Evolutionary conservation across 2,888 invertebrate genomes (phyloP), one percentile per base, ranked within the genome.

Genomic region (Apotomis capreana): DNA sequence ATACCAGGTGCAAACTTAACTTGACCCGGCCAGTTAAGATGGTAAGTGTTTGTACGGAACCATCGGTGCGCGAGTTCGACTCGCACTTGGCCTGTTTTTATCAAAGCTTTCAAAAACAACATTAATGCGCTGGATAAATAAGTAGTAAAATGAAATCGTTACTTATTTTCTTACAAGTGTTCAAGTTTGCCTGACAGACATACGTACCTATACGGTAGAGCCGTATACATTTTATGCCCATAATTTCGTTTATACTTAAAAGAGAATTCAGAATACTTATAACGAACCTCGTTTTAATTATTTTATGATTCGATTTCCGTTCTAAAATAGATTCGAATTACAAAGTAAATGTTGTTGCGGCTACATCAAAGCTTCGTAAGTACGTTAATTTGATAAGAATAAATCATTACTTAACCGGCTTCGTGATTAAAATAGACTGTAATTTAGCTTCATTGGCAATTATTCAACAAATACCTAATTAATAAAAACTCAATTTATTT

Each of bases 331-430:
- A 71, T 55, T 57, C 36, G 44, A 62, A 55, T 68, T 62, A 51
- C 61, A 44, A 68, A 62, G 67, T 61, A 60, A 67, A 70, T 70
- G 37, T 67, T 57, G 40, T 57, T 57, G 51, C 68, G 71, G 67
- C 62, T 44, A 61, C 40, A 57, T 71, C 61, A 67, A 62, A 71
- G 67, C 67, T 51, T 44, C 51, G 10, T 26, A 40, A 71, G 67
- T 57, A 51, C 59, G 40, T 59, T 61, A 49, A 54, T 61, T 61
- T 67, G 67, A 61, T 71, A 67, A 40, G n/a, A 71, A 70, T 59
- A 70, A 70, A 58, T 64, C 69, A 70, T 36, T 70, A 59, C 37
- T 40, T 36, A 67, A 67, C 55, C 65, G 49, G 67, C 61, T 40
- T n/a, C n/a, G 5, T 5, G 37, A 51, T 68, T 58, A 36, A 63